Evolutionary conservation across 1,140 invertebrate genomes (phyloP), one percentile per base, ranked within the genome.

Genomic region (Ceratina australensis): DNA sequence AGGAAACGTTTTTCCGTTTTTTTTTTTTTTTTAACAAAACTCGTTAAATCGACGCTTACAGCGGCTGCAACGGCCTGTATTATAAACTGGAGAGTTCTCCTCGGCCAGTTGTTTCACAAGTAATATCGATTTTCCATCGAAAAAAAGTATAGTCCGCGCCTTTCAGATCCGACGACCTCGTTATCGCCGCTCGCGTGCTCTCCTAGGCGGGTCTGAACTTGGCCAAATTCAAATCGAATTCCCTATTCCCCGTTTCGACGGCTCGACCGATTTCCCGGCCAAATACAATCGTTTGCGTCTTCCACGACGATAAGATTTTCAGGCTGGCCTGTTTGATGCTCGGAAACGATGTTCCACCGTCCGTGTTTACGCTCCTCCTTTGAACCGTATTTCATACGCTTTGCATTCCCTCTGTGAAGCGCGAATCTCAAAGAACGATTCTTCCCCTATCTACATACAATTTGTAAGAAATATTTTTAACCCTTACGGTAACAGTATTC

Each of bases 141-240:
- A 5, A 33, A 33, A 71, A 72, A 77, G 59, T 77, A 63, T 47
- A 77, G 57, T 24, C 59, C 16, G 49, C 59, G 60, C 75, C 52
- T 71, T 72, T 20, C 60, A 72, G 69, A 65, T 65, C 57, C 59
- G 69, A 33, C 28, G 69, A 78, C 69, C 76, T 72, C 76, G 76
- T 78, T 78, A 78, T 78, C 69, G 61, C 52, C 20, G 61, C 33
- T 57, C 65, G 64, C 69, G n/a, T n/a, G n/a, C n/a, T n/a, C n/a
- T 49, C 69, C 60, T 33, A 54, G 49, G 52, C 69, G 57, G 65
- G 73, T 73, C 42, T 56, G 59, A 73, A 72, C 76, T 57, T 54
- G 42, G 69, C 69, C 68, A 78, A 64, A 78, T 78, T 73, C 69
- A 78, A 65, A 73, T 78, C 76, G 60, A 78, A 72, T 73, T 73